These are phyloP conservation scores for Halictus rubicundus DNA, from an alignment of 1,140 invertebrate species.

Conservation along the genomic window DNA sequence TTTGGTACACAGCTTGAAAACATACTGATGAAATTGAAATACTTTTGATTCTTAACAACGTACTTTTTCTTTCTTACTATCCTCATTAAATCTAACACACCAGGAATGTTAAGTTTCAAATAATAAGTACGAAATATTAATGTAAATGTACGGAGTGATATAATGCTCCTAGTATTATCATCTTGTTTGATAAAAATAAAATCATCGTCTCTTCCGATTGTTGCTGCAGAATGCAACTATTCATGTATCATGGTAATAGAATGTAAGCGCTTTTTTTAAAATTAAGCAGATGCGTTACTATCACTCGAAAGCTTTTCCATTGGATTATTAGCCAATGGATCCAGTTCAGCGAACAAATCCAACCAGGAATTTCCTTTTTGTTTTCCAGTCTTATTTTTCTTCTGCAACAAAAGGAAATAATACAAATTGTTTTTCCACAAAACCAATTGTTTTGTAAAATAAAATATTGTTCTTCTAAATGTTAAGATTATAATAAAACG, in stretches of 20 bases:
- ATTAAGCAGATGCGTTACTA: conserved; percentile 75
- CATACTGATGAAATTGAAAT: conserved; percentile 43
- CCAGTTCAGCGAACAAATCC: conserved; percentile 95
- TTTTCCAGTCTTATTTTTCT: conserved; percentile 70
- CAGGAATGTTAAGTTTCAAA: conserved; percentile 50
- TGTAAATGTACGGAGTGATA: conserved; percentile 31
- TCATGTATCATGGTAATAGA: conserved; percentile 4
- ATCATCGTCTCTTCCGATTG: conserved; percentile 23
- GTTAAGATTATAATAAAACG: not conserved
- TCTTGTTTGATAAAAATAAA: conserved; percentile 40
- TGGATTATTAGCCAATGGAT: conserved; percentile 90
- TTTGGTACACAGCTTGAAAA: conserved; percentile 59
- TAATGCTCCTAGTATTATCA: conserved; percentile 25
- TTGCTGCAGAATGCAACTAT: conserved; percentile 47
- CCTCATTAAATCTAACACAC: conserved; percentile 33
- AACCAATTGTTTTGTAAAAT: conserved; percentile 9
- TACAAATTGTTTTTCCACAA: conserved; percentile 12
- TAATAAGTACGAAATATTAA: conserved; percentile 31
- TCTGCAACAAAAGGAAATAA: conserved; percentile 56
- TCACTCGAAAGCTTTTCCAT: conserved; percentile 72
- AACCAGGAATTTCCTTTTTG: conserved; percentile 85
- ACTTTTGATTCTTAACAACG: conserved; percentile 53
- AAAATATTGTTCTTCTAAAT: conserved; percentile 5
- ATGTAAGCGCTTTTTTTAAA: conserved; percentile 28
- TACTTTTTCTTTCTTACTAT: conserved; percentile 6